phyloP scores from a whole-genome alignment of 2,113 vertebrate genomes.

The Antennarius striatus region DNA sequence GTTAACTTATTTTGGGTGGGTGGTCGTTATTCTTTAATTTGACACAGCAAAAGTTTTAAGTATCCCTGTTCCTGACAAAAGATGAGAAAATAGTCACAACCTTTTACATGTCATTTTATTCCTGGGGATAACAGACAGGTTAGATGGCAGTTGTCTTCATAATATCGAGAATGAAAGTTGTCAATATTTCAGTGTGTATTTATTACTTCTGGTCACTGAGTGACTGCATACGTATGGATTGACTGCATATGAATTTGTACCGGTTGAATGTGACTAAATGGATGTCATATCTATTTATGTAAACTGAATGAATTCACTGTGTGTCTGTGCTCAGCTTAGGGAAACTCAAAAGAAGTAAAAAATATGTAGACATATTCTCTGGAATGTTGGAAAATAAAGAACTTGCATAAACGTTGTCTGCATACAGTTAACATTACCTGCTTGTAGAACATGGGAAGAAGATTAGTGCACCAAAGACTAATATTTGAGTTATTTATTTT shows the following conservation, averaged over 20 bases:
- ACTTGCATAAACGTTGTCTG: slow-evolving; percentile 35
- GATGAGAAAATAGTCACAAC: slow-evolving; percentile 63
- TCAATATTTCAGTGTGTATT: slow-evolving; percentile 67
- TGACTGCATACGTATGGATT: slow-evolving; percentile 56
- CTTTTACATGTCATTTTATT: slow-evolving; percentile 77
- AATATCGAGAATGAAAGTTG: slow-evolving; percentile 74
- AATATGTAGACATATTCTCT: slow-evolving; percentile 49
- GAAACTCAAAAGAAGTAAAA: slow-evolving; percentile 52
- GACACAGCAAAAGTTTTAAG: slow-evolving; percentile 70
- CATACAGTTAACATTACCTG: neutral
- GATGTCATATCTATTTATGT: slow-evolving; percentile 72
- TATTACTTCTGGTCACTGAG: slow-evolving; percentile 71
- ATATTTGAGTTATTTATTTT: neutral
- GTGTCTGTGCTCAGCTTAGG: slow-evolving; percentile 61
- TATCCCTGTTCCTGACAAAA: slow-evolving; percentile 75
- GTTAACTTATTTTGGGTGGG: slow-evolving; percentile 73
- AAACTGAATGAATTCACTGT: slow-evolving; percentile 66
- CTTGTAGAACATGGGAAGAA: neutral
- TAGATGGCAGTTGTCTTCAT: slow-evolving; percentile 54
- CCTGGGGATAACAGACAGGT: slow-evolving; percentile 64
- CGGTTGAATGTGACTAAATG: slow-evolving; percentile 60
- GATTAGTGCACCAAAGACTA: too few relatives aligned
- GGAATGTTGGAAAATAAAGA: slow-evolving; percentile 62
- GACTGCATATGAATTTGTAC: slow-evolving; percentile 59
- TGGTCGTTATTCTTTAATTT: slow-evolving; percentile 68